Evolutionary conservation across 2,113 vertebrate genomes (phyloP).

Genomic region (Emydura subglobosa): DNA sequence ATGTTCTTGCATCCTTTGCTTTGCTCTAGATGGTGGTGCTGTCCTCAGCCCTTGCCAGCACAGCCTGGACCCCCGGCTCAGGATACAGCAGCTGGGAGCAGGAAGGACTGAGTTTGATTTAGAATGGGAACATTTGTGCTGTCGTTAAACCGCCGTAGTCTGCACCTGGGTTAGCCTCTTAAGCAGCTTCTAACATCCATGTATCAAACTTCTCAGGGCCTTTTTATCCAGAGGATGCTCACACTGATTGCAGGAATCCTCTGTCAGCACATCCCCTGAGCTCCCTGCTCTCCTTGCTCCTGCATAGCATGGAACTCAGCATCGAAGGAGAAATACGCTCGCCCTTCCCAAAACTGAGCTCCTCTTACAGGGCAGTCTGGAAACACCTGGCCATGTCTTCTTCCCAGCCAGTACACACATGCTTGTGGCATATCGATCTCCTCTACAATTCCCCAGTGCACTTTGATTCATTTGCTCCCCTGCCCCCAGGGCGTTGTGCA

Average conservation of each 20-base stretch:
- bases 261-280: not conserved
- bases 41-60: not conserved
- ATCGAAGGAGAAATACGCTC: not conserved
- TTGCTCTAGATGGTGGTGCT: not conserved
- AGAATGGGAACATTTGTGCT: not conserved
- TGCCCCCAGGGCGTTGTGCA: too few species aligned
- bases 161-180: not conserved
- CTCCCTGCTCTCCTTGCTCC: not conserved
- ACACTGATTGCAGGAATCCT: not conserved
- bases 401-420: not conserved
- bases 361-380: not conserved
- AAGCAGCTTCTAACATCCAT: not conserved
- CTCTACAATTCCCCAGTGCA: not conserved
- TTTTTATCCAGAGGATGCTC: not conserved
- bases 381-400: not conserved
- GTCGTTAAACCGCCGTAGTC: rapidly evolving
- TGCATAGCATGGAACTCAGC: not conserved
- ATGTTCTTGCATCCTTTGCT: not conserved
- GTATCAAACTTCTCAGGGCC: not conserved
- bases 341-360: not conserved
- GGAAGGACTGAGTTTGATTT: not conserved
- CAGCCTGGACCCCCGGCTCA: rapidly evolving
- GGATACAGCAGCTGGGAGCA: too few species aligned
- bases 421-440: not conserved
- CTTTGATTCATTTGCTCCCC: too few species aligned